Conservation (phyloP, 1,140 invertebrate species). For the Anthonomus grandis region DNA sequence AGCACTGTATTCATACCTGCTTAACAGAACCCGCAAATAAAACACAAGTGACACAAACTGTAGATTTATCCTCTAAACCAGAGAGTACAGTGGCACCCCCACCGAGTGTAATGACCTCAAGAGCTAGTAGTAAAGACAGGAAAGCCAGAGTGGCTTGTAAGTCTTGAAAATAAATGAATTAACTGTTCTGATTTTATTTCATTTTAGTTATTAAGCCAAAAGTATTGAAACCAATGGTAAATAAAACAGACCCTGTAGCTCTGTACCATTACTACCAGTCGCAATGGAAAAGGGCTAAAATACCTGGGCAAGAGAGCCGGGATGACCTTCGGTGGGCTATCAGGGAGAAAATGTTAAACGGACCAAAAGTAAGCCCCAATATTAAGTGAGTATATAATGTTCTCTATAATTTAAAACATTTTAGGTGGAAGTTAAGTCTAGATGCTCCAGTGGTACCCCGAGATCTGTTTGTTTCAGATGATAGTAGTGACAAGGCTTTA, state of each 20-base stretch:
- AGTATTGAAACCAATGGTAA: constrained; percentile 42
- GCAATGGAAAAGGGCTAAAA: constrained; percentile 67
- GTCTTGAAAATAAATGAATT: not conserved
- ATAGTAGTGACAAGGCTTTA: too few relatives aligned
- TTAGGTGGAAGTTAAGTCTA: too few relatives aligned
- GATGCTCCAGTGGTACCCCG: too few relatives aligned
- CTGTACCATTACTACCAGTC: constrained; percentile 72
- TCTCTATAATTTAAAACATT: too few relatives aligned
- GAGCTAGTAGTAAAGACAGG: constrained; percentile 4
- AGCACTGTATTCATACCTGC: constrained; percentile 27
- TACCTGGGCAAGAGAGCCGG: constrained; percentile 65
- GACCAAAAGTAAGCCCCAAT: constrained; percentile 33
- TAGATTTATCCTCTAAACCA: too few relatives aligned
- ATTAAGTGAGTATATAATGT: too few relatives aligned
- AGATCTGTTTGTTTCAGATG: too few relatives aligned
- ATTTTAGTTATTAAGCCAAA: constrained; percentile 52
- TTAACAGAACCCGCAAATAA: constrained; percentile 6
- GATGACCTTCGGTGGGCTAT: constrained; percentile 61
- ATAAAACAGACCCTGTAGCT: constrained; percentile 66
- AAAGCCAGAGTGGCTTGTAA: constrained; percentile 17
- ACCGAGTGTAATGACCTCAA: too few relatives aligned
- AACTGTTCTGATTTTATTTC: constrained; percentile 5
- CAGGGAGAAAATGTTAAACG: constrained; percentile 56
- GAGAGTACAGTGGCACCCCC: not conserved
- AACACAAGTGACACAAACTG: constrained; percentile 1